Conservation (phyloP, 2,888 invertebrate genomes). For the Geotrupes spiniger region DNA sequence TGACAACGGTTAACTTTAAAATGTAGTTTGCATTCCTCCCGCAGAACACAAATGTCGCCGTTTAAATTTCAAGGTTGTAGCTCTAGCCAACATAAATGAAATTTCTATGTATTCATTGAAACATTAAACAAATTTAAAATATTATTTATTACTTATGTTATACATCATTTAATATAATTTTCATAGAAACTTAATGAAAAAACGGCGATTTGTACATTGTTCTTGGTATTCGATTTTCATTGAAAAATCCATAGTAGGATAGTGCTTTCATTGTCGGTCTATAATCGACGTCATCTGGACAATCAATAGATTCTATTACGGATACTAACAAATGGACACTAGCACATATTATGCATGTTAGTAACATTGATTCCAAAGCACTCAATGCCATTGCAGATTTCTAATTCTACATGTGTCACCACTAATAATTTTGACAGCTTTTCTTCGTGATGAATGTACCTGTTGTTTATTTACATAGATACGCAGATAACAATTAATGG, state of each 20-base stretch:
- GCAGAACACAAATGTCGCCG: conserved; percentile 5
- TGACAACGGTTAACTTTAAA: conserved; percentile 14
- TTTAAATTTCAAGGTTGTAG: too few species aligned
- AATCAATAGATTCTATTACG: conserved; percentile 32
- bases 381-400: conserved; percentile 30
- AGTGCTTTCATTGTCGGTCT: conserved; percentile 30
- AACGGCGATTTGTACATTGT: conserved; percentile 11
- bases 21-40: background rate
- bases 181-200: conserved; percentile 10
- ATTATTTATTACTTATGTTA: too few species aligned
- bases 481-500: too few species aligned
- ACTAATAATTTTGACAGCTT: conserved; percentile 1
- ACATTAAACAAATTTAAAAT: too few species aligned
- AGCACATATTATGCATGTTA: conserved; percentile 37
- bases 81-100: too few species aligned
- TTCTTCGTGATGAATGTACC: too few species aligned
- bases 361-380: conserved; percentile 34
- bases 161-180: too few species aligned
- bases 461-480: too few species aligned
- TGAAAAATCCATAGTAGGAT: conserved; percentile 14
- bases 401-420: conserved; percentile 5
- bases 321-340: conserved; percentile 36
- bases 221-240: conserved; percentile 15
- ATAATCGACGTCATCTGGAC: conserved; percentile 28
- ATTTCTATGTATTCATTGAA: too few species aligned